These are phyloP conservation scores for Penaeus monodon DNA, from an alignment of 2,888 invertebrate genomes.

Conservation along the genomic window DNA sequence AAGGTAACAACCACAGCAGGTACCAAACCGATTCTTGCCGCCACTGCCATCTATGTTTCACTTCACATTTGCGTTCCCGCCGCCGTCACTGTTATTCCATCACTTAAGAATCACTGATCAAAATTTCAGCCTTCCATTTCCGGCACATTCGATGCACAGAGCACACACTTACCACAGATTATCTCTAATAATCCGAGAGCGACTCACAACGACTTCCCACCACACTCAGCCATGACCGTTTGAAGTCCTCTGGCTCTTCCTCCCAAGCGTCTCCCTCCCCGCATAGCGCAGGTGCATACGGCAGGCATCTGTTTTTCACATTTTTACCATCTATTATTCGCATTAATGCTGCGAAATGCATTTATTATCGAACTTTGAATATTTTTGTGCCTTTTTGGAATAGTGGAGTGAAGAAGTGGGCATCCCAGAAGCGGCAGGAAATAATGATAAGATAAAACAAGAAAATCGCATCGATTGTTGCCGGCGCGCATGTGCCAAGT, in stretches of 20 bases:
- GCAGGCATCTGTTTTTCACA: constrained; percentile 1
- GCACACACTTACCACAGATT: constrained; percentile 47
- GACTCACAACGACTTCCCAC: constrained; percentile 50
- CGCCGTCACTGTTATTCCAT: constrained; percentile 8
- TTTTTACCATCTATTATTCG: not conserved
- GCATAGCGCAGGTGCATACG: constrained; percentile 48
- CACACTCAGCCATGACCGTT: constrained; percentile 57
- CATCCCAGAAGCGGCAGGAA: constrained; percentile 42
- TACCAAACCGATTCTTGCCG: constrained; percentile 14
- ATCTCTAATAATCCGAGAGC: constrained; percentile 44
- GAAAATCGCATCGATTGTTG: constrained; percentile 58
- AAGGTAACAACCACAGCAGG: constrained; percentile 58
- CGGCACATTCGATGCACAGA: not conserved
- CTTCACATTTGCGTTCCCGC: not conserved
- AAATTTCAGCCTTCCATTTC: constrained; percentile 8
- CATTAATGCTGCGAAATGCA: not conserved
- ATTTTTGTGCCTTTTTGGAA: constrained; percentile 4
- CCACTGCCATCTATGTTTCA: constrained; percentile 34
- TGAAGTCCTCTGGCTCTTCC: constrained; percentile 51
- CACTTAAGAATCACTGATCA: not conserved
- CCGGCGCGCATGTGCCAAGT: constrained; percentile 55
- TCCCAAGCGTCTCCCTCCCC: constrained; percentile 28
- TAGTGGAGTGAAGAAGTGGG: not conserved
- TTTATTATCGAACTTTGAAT: not conserved
- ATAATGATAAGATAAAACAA: constrained; percentile 51